Evolutionary conservation across 2,888 invertebrate species (phyloP), one percentile per base, ranked within the genome.

Genomic region (Platycheirus albimanus): DNA sequence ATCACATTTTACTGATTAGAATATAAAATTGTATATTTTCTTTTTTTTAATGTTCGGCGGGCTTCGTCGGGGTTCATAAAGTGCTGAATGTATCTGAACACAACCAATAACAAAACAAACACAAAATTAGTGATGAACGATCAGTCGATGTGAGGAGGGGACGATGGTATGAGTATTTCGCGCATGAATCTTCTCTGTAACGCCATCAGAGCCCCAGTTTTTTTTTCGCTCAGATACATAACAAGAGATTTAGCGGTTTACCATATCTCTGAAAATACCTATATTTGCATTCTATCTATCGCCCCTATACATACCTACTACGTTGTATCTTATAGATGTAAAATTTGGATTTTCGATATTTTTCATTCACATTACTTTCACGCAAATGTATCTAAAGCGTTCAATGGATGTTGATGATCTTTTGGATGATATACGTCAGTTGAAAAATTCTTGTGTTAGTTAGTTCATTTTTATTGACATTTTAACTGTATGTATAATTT

Each of bases 361-460:
- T n/a, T n/a, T n/a, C n/a, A n/a, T n/a, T n/a, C n/a, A 63, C 76
- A 15, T 67, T 41, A 17, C 5, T 47, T 51, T 33, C 24, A 15
- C 43, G 87, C 89, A 88, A 89, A 90, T 90, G 90, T 88, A 89
- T 90, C 86, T 90, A 85, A 90, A 90, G 87, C 87, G 87, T 86
- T 88, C 88, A 87, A 90, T 90, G 90, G 90, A 90, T 86, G 89
- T 89, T 86, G 89, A 89, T 85, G 90, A 90, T 86, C 87, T 90
- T 74, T 87, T 90, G 52, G 87, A 86, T 85, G 90, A 90, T 87
- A 86, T 90, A 86, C 88, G 87, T 86, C 86, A 88, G 86, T 87
- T 90, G 84, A 90, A 90, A 85, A 87, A 86, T 67, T 88, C 89
- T 86, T 90, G 90, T 88, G 90, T 90, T 89, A 90, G 90, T 90